Base-by-base conservation (phyloP, 2,888 invertebrate species). In the Dascillus cervinus region DNA sequence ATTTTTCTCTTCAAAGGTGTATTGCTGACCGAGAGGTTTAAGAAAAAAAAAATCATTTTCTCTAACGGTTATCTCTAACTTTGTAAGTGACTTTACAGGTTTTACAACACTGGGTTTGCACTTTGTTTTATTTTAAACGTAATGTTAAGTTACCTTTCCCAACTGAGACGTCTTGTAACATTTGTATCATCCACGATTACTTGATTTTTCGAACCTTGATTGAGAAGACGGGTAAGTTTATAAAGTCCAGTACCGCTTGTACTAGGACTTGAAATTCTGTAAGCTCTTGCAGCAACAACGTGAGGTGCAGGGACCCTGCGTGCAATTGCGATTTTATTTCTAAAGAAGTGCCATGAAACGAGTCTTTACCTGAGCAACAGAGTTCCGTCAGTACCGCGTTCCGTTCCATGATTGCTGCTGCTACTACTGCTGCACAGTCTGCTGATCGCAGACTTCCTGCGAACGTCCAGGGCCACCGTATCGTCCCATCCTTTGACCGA, bases 61-160 rank as follows among this genome's bases (percentile, higher is more conserved):
- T n/a, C n/a, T n/a, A n/a, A n/a, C n/a, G n/a, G n/a, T n/a, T n/a
- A n/a, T n/a, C n/a, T n/a, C n/a, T n/a, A n/a, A n/a, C n/a, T n/a
- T n/a, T n/a, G n/a, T n/a, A n/a, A n/a, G n/a, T n/a, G n/a, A n/a
- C n/a, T n/a, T n/a, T n/a, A n/a, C n/a, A n/a, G n/a, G n/a, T n/a
- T n/a, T n/a, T n/a, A n/a, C n/a, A n/a, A n/a, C n/a, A n/a, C n/a
- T n/a, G n/a, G n/a, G n/a, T n/a, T n/a, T n/a, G n/a, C n/a, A n/a
- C n/a, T n/a, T n/a, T n/a, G n/a, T n/a, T n/a, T n/a, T n/a, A n/a
- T n/a, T n/a, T n/a, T n/a, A n/a, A n/a, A n/a, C n/a, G n/a, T n/a
- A n/a, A n/a, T n/a, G n/a, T n/a, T n/a, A n/a, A n/a, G 66, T 60
- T 50, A 76, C 77, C 76, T 68, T 54, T 77, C 77, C 77, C 77